Base-by-base conservation (phyloP, 2,888 invertebrate genomes). In the Epicampocera succincta region DNA sequence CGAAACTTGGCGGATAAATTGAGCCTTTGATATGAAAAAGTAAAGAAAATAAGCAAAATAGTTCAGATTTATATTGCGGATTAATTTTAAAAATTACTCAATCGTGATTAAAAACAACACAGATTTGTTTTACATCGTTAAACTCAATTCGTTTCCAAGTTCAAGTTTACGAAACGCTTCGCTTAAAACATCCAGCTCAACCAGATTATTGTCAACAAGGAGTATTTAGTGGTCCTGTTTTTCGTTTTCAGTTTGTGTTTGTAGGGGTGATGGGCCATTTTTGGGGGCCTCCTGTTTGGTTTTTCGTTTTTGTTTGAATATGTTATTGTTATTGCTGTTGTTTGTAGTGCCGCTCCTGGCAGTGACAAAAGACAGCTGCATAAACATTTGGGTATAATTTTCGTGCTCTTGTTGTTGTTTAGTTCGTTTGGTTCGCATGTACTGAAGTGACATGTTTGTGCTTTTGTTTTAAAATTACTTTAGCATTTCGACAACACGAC, bases 281-380 rank as follows among this genome's bases (percentile, higher is more conserved):
- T 29, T 50, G 12, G 6, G 29, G 12, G 25, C 13, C 2, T 33
- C 3, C 17, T 15, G 38, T 44, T 60, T 9, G n/a, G 33, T 60
- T 60, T 25, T n/a, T 25, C 15, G 19, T 52, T 60, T 13, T 19
- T 33, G 38, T 60, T 29, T 19, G 15, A 50, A 60, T 60, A 68
- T 75, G 50, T 44, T 60, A 60, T 68, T 74, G 56, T 48, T 74
- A 40, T 56, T 46, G 38, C 33, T 21, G 33, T 44, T 21, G 38
- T 38, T 44, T 21, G 38, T 38, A 46, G 13, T 48, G 19, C 33
- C 48, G 38, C 38, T 33, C 13, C 52, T 29, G 42, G 44, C 29
- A 61, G n/a, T 21, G 46, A 73, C 44, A 56, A 17, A 58, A 19
- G 29, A 9, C 75, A 75, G 48, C 68, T 75, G 75, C 48, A 66